phyloP scores from a whole-genome alignment of 2,113 vertebrate genomes.

The Dinomys branickii region DNA sequence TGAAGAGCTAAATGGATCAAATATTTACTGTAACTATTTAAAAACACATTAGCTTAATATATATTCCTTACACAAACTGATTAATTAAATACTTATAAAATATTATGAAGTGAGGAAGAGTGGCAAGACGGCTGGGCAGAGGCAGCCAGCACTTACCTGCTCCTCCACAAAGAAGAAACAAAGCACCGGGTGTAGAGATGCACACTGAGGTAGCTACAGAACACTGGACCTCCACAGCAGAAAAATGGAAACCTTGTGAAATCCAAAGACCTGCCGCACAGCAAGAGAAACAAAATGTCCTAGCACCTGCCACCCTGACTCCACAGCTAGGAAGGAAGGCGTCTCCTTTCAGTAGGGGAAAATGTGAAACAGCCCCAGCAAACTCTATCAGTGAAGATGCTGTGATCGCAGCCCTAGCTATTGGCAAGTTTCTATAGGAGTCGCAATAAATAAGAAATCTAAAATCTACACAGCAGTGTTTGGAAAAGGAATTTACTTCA shows the following conservation, averaged over 20 bases:
- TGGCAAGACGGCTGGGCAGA: not conserved
- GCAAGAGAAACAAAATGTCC: not conserved
- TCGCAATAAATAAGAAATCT: not conserved
- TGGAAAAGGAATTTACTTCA: not conserved
- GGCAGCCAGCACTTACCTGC: not conserved
- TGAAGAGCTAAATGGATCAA: not conserved
- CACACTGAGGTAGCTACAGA: not conserved
- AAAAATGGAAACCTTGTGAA: too few species aligned
- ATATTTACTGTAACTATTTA: not conserved
- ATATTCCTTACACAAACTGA: not conserved
- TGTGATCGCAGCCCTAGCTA: not conserved
- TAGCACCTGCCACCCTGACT: not conserved
- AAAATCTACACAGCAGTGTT: not conserved
- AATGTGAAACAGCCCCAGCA: not conserved
- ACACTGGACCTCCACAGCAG: not conserved
- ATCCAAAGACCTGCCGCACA: not conserved
- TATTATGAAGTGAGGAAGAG: not conserved
- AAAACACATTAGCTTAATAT: not conserved
- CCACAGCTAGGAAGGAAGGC: not conserved
- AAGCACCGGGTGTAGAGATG: not conserved
- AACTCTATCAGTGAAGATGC: not conserved
- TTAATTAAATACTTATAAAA: not conserved
- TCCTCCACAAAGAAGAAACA: not conserved
- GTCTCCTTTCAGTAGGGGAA: too few species aligned
- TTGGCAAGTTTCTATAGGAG: not conserved